Evolutionary conservation across 1,140 invertebrate genomes (phyloP), one percentile per base, ranked within the genome.

Genomic region (Zaprionus capensis): DNA sequence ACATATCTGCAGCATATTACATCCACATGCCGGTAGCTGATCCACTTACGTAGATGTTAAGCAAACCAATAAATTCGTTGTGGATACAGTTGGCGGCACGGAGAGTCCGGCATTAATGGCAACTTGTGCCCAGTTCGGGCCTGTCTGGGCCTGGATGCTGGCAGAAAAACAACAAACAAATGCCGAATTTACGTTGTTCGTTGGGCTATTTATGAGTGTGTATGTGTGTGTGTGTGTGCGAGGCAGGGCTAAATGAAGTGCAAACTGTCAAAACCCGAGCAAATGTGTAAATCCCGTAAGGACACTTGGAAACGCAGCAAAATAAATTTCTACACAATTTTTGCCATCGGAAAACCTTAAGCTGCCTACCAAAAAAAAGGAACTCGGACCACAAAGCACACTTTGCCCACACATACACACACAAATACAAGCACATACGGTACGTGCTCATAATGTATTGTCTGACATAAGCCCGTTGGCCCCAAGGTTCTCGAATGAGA

Each of bases 1-100:
- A 44, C 41, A 58, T 58, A 58, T 58, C 55, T 67, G 61, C 70
- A 71, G 20, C 66, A 26, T 58, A 67, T 67, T 67, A 58, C 17
- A 67, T 34, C n/a, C 55, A 58, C 26, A 67, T 49, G 22, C 28
- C 57, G 36, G 76, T 80, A 82, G 78, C 83, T 79, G 80, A 87
- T 82, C 76, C 71, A 87, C 80, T 87, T 80, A 87, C 80, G 82
- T 77, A 82, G 71, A 77, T 86, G 68, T 59, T 67, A 64, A 63
- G 36, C 69, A 75, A 64, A 64, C 74, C 80, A 82, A 86, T 86
- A 86, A 86, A 86, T 86, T 87, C 66, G 65, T 69, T 67, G 76
- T 58, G 68, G 59, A 22, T 28, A 51, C 28, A 6, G 11, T 31
- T n/a, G 31, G 17, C 49, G 66, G 51, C 9, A 56, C 55, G 66